Percentiles rank a stretch among this genome's conserved stretches.
Conservation (phyloP, 2,797 vertebrate species). For the Apogon talboti region DNA sequence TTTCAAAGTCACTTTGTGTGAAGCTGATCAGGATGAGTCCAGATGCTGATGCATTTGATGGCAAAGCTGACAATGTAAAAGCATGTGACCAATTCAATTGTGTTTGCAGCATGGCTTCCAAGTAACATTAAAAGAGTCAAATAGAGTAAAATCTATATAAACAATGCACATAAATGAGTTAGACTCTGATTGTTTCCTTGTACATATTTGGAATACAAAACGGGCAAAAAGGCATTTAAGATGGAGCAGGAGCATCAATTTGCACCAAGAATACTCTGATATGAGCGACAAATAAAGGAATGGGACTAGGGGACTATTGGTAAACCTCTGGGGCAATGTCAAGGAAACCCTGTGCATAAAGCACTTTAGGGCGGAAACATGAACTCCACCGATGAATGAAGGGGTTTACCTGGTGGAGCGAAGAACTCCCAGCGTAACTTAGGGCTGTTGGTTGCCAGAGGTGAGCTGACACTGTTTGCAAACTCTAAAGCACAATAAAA, state of each 20-base stretch:
- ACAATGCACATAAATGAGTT: conserved; percentile 27
- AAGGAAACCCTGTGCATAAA: conserved; percentile 52
- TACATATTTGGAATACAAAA: conserved; percentile 10
- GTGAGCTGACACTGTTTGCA: conserved; percentile 81
- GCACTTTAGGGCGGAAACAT: conserved; percentile 41
- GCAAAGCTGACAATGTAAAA: conserved; percentile 2
- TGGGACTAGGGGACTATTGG: conserved; percentile 18
- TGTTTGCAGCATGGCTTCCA: background rate
- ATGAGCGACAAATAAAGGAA: conserved; percentile 20
- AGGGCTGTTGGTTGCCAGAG: conserved; percentile 88
- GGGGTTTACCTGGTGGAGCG: conserved; percentile 90
- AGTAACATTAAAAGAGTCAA: conserved; percentile 7
- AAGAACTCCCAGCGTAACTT: conserved; percentile 93
- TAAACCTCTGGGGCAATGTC: conserved; percentile 28
- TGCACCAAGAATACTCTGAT: conserved; percentile 20
- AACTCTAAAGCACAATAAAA: conserved; percentile 83
- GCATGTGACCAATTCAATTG: background rate
- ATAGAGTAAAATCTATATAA: background rate
- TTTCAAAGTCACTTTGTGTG: background rate
- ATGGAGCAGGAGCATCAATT: conserved; percentile 3
- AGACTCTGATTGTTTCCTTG: background rate
- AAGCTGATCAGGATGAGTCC: background rate
- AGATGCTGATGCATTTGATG: conserved; percentile 29
- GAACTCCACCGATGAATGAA: conserved; percentile 63
- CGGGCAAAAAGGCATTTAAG: conserved; percentile 12